Percentiles rank a stretch among this genome's conserved stretches.
These are phyloP conservation scores for Drosophila recens DNA, from an alignment of 2,888 invertebrate species.

Conservation along the genomic window DNA sequence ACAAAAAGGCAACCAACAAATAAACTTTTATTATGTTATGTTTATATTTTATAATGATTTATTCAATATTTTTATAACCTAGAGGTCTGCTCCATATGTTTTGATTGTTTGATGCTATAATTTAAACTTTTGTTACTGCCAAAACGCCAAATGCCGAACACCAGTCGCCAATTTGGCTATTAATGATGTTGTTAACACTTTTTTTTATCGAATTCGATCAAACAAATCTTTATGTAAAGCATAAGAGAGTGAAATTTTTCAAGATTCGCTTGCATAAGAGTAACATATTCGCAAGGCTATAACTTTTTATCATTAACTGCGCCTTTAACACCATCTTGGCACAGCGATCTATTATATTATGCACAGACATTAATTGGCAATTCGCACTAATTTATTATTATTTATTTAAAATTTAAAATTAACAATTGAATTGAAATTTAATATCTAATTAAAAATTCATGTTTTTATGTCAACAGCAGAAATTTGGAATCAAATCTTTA, in stretches of 20 bases:
- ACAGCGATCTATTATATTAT: conserved; percentile 3
- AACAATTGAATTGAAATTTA: not conserved
- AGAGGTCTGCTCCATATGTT: conserved; percentile 16
- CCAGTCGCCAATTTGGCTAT: conserved; percentile 39
- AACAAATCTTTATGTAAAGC: conserved; percentile 39
- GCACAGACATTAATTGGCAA: not conserved
- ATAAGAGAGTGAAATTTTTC: conserved; percentile 59
- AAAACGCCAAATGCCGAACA: conserved; percentile 4
- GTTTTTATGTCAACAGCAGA: not conserved
- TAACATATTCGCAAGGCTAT: conserved; percentile 14
- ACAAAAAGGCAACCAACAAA: conserved; percentile 1
- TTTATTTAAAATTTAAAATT: not conserved
- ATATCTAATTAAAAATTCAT: not conserved
- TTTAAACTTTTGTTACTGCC: conserved; percentile 39
- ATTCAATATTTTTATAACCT: conserved; percentile 16
- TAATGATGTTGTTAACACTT: conserved; percentile 52
- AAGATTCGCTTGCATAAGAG: conserved; percentile 40
- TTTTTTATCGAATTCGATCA: conserved; percentile 28
- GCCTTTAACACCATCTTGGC: conserved; percentile 15
- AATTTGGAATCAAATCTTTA: too few species aligned
- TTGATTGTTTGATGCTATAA: conserved; percentile 19
- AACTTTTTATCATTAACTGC: conserved; percentile 7
- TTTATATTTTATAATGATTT: conserved; percentile 16
- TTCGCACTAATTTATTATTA: not conserved
- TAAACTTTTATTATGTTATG: conserved; percentile 16